These are phyloP conservation scores for Adelphocoris suturalis DNA, from an alignment of 2,888 invertebrate species.

Conservation along the genomic window DNA sequence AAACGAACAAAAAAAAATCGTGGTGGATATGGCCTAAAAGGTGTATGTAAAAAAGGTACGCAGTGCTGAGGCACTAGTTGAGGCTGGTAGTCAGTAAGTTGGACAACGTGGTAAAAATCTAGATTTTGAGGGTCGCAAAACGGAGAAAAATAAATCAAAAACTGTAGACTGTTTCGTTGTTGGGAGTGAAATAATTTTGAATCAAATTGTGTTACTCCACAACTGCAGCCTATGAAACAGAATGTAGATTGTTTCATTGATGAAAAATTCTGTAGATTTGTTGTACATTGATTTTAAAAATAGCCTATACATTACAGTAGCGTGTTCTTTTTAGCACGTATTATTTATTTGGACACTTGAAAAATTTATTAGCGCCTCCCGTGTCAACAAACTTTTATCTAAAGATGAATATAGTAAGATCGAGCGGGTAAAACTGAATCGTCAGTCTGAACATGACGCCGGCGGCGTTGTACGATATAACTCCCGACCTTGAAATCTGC, in stretches of 20 bases:
- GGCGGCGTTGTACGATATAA: background rate
- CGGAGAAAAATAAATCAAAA: conserved; percentile 1
- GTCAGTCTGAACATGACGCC: background rate
- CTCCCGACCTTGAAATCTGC: background rate
- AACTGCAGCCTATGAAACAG: background rate
- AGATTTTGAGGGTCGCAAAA: conserved; percentile 49
- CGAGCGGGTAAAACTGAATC: background rate
- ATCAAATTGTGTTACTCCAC: background rate
- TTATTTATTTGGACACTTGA: background rate
- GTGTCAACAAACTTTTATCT: background rate
- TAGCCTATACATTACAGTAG: conserved; percentile 1
- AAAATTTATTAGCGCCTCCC: background rate
- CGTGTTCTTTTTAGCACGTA: conserved; percentile 31
- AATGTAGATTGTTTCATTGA: conserved; percentile 31
- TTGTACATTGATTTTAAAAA: conserved; percentile 10
- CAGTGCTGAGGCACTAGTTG: conserved; percentile 67
- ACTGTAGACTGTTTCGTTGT: background rate
- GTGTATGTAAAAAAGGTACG: conserved; percentile 34
- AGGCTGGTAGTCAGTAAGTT: conserved; percentile 18
- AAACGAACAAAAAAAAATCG: conserved; percentile 17
- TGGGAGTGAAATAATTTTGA: background rate
- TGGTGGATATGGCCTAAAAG: conserved; percentile 60
- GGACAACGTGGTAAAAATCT: conserved; percentile 27
- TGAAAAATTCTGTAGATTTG: background rate
- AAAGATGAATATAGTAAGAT: no score